These are phyloP conservation scores for Agriopis marginaria DNA, from an alignment of 2,888 invertebrate genomes.

Conservation along the genomic window DNA sequence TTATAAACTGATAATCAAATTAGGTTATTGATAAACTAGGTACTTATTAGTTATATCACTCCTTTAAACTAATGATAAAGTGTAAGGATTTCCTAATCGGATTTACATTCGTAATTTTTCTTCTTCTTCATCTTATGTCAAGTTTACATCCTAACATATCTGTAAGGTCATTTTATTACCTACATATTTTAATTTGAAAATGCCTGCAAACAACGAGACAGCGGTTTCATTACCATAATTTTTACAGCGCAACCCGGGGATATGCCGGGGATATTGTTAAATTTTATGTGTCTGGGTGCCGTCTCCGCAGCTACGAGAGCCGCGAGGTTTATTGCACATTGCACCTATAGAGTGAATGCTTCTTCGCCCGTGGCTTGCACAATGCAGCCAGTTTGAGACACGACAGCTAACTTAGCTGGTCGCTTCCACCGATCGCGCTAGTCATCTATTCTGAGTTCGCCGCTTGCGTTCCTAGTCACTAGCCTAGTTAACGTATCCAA, in stretches of 20 bases:
- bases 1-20: not conserved
- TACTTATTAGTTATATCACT: not conserved
- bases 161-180: not conserved
- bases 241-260: constrained; percentile 37
- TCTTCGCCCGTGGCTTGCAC: constrained; percentile 34
- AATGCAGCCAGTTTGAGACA: constrained; percentile 49
- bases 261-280: constrained; percentile 45
- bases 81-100: too few species aligned
- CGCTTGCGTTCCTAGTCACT: not conserved
- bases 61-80: too few species aligned
- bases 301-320: constrained; percentile 29
- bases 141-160: not conserved
- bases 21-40: not conserved
- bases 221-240: constrained; percentile 50
- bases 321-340: constrained; percentile 36
- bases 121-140: too few species aligned
- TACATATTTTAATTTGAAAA: constrained; percentile 12
- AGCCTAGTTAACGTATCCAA: constrained; percentile 48
- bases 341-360: constrained; percentile 40
- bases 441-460: constrained; percentile 11
- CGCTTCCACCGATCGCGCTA: constrained; percentile 37
- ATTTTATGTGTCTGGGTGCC: constrained; percentile 58
- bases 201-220: constrained; percentile 34
- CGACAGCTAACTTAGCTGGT: constrained; percentile 31
- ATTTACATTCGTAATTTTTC: too few species aligned